Percentiles rank a stretch among this genome's conserved stretches.
Evolutionary conservation across 2,888 invertebrate species (phyloP).

Genomic region (Protodeltote pygarga): DNA sequence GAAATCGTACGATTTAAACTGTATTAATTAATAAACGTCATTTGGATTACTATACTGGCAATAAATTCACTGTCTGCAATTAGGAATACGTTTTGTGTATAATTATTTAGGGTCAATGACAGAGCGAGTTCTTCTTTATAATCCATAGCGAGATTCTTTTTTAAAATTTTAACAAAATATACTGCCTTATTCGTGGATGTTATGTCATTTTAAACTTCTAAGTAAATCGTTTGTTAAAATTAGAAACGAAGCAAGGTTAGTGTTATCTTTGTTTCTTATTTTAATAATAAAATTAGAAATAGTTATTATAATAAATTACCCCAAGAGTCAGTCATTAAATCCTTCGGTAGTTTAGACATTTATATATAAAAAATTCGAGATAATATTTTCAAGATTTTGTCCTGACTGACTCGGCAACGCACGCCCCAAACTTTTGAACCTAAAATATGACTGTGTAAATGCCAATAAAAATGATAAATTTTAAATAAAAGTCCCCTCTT

Average conservation of each 20-base stretch:
- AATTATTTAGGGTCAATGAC: slow-evolving; percentile 45
- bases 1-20: slow-evolving; percentile 40
- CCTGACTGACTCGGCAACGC: slow-evolving; percentile 49
- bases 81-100: slow-evolving; percentile 32
- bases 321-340: slow-evolving; percentile 55
- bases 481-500: slow-evolving; percentile 34
- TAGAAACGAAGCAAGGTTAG: slow-evolving; percentile 45
- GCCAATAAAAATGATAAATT: slow-evolving; percentile 38
- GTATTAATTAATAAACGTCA: slow-evolving; percentile 26
- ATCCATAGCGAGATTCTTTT: slow-evolving; percentile 49
- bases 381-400: slow-evolving; percentile 50
- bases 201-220: slow-evolving; percentile 53
- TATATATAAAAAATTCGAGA: slow-evolving; percentile 45
- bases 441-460: slow-evolving; percentile 45
- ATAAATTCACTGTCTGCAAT: slow-evolving; percentile 38
- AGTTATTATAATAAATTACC: slow-evolving; percentile 48
- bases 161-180: slow-evolving; percentile 54
- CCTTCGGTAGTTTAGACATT: slow-evolving; percentile 57
- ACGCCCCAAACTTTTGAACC: slow-evolving; percentile 48
- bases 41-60: slow-evolving; percentile 38
- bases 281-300: slow-evolving; percentile 55
- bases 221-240: slow-evolving; percentile 54
- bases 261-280: slow-evolving; percentile 47
- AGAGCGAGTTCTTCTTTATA: slow-evolving; percentile 40
- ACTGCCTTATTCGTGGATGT: slow-evolving; percentile 68